Evolutionary conservation across 1,140 invertebrate genomes (phyloP), one percentile per base, ranked within the genome.

Genomic region (Phthorimaea operculella): DNA sequence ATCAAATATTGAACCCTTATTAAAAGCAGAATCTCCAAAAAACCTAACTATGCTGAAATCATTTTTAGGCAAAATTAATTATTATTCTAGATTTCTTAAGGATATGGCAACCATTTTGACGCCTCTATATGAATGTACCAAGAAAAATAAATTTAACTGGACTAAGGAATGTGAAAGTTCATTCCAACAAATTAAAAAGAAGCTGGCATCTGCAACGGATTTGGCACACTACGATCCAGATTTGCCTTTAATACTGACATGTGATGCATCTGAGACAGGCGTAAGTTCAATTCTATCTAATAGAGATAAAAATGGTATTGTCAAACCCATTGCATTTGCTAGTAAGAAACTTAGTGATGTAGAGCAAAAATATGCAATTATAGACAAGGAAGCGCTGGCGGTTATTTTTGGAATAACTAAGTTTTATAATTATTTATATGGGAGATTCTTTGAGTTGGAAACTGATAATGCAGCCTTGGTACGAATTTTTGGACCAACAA

Each of bases 361-460:
- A 4, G 48, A 50, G 14, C 18, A 28, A 33, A 50, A 50, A 50
- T 57, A 50, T 15, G 18, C 48, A n/a, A 33, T 18, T 28, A 50
- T 63, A 50, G 63, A 63, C 33, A 65, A 65, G 49, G 60, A 65
- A 34, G 66, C 56, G 8, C 28, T 59, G 21, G 55, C 62, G 18
- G 60, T 68, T 15, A 58, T 66, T 34, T 68, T 68, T 59, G 63
- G 59, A 5, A 44, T 66, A n/a, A 66, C 54, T 21, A 64, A 64
- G 58, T 67, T 64, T 45, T 64, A 67, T 62, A 50, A 50, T 28
- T 50, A 50, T 50, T 28, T 14, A 28, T 50, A 50, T 50, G 48
- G 48, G 10, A 9, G 48, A 9, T 28, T 10, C 21, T 65, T 68
- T 59, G 51, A 54, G 39, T 49, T 64, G 42, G 59, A 66, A 62